Conservation (phyloP, 2,113 vertebrate species). For the Poeciliopsis turrubarensis region DNA sequence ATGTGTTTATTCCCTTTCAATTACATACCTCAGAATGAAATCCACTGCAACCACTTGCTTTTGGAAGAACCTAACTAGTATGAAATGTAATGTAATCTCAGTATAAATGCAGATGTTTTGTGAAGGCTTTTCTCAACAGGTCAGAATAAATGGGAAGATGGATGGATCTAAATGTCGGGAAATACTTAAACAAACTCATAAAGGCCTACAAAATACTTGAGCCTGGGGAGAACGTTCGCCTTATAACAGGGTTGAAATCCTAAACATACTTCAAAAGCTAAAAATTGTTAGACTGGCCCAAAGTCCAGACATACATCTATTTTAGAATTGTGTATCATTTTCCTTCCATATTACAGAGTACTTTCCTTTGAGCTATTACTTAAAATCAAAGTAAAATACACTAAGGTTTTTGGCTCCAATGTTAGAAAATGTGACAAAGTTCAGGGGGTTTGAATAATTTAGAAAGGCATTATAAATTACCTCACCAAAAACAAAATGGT, state of each 20-base stretch:
- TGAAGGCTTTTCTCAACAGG: neutral
- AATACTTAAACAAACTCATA: neutral
- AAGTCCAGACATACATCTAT: neutral
- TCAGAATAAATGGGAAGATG: too few species aligned
- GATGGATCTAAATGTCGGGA: neutral
- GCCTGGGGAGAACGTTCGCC: neutral
- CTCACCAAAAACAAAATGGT: neutral
- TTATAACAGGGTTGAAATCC: neutral
- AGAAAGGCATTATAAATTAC: neutral
- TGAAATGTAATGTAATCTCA: neutral
- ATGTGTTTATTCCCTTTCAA: neutral
- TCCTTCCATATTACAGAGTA: neutral
- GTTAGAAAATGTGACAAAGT: neutral
- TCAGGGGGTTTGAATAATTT: neutral
- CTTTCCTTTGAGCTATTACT: neutral
- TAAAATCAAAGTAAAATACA: neutral
- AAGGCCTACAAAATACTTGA: neutral
- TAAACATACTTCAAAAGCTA: neutral
- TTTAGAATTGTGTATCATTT: neutral
- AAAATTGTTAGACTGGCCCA: neutral
- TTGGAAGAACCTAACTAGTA: neutral
- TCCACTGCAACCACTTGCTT: neutral
- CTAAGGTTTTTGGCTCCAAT: neutral
- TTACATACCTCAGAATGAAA: neutral
- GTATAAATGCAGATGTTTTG: neutral